phyloP scores from a whole-genome alignment of 1,140 invertebrate genomes.

The Leguminivora glycinivorella region DNA sequence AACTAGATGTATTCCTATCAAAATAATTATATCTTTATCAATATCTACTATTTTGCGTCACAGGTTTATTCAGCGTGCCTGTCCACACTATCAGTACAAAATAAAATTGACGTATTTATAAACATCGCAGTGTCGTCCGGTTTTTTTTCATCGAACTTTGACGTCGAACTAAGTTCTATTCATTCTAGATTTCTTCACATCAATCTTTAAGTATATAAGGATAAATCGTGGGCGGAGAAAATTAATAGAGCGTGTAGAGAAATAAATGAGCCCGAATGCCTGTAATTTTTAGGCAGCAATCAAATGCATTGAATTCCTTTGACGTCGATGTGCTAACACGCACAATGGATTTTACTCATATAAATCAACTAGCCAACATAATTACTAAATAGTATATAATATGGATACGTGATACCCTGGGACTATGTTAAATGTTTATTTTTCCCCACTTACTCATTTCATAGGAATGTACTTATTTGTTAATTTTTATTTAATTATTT shows the following conservation, averaged over 20 bases:
- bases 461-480: too few relatives aligned
- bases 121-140: neutral
- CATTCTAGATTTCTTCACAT: too few relatives aligned
- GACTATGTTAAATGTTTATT: too few relatives aligned
- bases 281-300: neutral
- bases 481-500: too few relatives aligned
- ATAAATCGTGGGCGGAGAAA: neutral
- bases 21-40: neutral
- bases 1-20: neutral
- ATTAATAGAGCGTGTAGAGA: neutral
- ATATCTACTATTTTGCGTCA: neutral
- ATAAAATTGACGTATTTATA: neutral
- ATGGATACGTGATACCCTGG: neutral
- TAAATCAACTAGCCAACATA: neutral
- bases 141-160: too few relatives aligned
- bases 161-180: too few relatives aligned
- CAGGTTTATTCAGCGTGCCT: neutral
- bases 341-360: neutral
- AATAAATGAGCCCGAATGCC: neutral
- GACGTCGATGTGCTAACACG: constrained; percentile 11
- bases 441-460: too few relatives aligned
- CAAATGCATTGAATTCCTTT: neutral
- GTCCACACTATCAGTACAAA: neutral
- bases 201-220: too few relatives aligned
- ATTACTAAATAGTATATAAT: too few relatives aligned